Conservation (phyloP, 2,888 invertebrate species). For the Torymus texanus region DNA sequence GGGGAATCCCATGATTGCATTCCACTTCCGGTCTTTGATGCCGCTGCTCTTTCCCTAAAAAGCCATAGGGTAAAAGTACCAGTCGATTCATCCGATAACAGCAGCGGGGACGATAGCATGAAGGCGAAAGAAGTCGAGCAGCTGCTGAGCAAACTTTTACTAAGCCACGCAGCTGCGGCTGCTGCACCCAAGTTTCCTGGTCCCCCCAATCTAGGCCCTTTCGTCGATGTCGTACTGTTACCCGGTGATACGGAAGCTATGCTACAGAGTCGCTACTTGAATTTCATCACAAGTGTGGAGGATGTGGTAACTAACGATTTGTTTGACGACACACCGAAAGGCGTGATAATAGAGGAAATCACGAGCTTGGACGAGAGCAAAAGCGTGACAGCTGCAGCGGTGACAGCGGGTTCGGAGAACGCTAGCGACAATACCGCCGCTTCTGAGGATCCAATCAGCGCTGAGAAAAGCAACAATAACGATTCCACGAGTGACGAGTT, state of each 20-base stretch:
- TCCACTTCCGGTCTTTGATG: conserved; percentile 65
- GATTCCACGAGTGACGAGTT: too few relatives aligned
- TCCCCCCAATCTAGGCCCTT: background rate
- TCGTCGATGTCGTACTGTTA: conserved; percentile 34
- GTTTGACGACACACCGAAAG: conserved; percentile 56
- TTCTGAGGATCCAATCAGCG: too few relatives aligned
- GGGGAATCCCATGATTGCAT: conserved; percentile 74
- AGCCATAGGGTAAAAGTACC: background rate
- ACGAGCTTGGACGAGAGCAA: conserved; percentile 58
- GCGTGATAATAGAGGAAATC: conserved; percentile 70
- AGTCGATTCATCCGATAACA: background rate
- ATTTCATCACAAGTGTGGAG: conserved; percentile 69
- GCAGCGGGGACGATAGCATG: too few relatives aligned
- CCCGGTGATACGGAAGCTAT: conserved; percentile 54
- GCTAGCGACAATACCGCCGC: too few relatives aligned
- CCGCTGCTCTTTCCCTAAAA: background rate
- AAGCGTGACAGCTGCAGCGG: background rate
- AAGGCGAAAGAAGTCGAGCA: conserved; percentile 41
- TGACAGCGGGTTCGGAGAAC: background rate
- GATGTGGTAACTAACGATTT: conserved; percentile 55
- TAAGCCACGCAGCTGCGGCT: background rate
- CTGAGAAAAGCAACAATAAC: too few relatives aligned
- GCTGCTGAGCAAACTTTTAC: conserved; percentile 26
- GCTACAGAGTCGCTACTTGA: conserved; percentile 63
- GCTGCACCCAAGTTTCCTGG: background rate